These are phyloP conservation scores for Lates calcarifer DNA, from an alignment of 2,113 vertebrate species.

Conservation along the genomic window DNA sequence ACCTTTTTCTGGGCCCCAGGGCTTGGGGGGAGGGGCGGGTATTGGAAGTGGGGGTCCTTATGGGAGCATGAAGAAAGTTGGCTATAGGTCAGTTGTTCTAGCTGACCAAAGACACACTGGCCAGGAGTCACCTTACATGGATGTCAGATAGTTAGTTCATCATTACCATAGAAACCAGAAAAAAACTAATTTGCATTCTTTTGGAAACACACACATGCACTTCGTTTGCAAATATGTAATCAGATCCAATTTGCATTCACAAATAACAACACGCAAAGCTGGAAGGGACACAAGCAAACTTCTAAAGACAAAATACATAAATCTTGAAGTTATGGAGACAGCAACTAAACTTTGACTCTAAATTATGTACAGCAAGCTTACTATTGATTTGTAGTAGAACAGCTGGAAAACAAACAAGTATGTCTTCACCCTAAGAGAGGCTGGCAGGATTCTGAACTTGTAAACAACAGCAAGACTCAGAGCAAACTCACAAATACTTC, in stretches of 20 bases:
- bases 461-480: slow-evolving; percentile 55
- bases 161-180: slow-evolving; percentile 48
- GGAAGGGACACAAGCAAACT: slow-evolving; percentile 66
- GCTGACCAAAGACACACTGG: slow-evolving; percentile 47
- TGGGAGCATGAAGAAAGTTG: slow-evolving; percentile 76
- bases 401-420: slow-evolving; percentile 62
- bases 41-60: slow-evolving; percentile 53
- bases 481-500: slow-evolving; percentile 27
- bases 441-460: slow-evolving; percentile 45
- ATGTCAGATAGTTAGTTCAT: slow-evolving; percentile 30
- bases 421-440: slow-evolving; percentile 39
- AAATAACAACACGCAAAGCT: slow-evolving; percentile 72
- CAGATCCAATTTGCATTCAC: slow-evolving; percentile 74
- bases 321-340: slow-evolving; percentile 55
- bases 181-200: slow-evolving; percentile 50
- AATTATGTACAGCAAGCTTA: slow-evolving; percentile 56
- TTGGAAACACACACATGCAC: slow-evolving; percentile 57
- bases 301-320: slow-evolving; percentile 63
- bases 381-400: slow-evolving; percentile 59
- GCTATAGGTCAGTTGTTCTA: slow-evolving; percentile 61
- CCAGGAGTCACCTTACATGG: slow-evolving; percentile 60
- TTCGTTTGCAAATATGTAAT: slow-evolving; percentile 71
- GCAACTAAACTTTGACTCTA: slow-evolving; percentile 43
- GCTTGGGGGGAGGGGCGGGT: slow-evolving; percentile 46
- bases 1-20: slow-evolving; percentile 79